A percentile compares a stretch with the other conserved stretches of the same genome.
These are phyloP conservation scores for Uropetala carovei DNA, from an alignment of 2,888 invertebrate species.

Conservation along the genomic window DNA sequence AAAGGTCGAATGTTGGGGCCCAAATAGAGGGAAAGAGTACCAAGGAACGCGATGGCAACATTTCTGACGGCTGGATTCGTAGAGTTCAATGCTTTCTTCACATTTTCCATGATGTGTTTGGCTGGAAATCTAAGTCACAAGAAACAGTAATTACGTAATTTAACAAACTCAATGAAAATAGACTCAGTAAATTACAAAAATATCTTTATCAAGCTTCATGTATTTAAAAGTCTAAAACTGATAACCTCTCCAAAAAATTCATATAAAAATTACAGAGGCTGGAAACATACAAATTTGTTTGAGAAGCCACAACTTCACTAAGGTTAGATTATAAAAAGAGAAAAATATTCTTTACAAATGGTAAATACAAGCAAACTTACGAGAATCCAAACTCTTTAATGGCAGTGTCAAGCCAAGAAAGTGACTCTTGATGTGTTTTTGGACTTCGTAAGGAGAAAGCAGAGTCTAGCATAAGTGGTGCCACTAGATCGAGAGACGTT, in stretches of 20 bases:
- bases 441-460: conserved; percentile 93
- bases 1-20: conserved; percentile 85
- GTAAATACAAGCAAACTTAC: conserved; percentile 77
- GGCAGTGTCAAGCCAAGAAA: conserved; percentile 87
- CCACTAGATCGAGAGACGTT: conserved; percentile 85
- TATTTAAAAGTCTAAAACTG: neutral
- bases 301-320: too few species aligned
- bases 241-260: too few species aligned
- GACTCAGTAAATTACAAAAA: neutral
- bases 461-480: conserved; percentile 83
- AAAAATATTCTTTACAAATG: too few species aligned
- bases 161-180: too few species aligned
- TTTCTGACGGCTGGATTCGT: conserved; percentile 91
- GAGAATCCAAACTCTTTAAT: conserved; percentile 92
- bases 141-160: neutral
- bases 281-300: too few species aligned
- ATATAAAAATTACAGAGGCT: too few species aligned
- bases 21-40: conserved; percentile 88
- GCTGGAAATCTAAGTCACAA: conserved; percentile 79
- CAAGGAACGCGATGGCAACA: conserved; percentile 85
- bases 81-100: conserved; percentile 89
- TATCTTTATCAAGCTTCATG: neutral
- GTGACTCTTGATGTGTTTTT: conserved; percentile 91
- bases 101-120: conserved; percentile 84
- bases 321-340: too few species aligned